Percentiles rank a stretch among this genome's conserved stretches.
Conservation (phyloP, 2,797 vertebrate species). For the Pempheris klunzingeri region DNA sequence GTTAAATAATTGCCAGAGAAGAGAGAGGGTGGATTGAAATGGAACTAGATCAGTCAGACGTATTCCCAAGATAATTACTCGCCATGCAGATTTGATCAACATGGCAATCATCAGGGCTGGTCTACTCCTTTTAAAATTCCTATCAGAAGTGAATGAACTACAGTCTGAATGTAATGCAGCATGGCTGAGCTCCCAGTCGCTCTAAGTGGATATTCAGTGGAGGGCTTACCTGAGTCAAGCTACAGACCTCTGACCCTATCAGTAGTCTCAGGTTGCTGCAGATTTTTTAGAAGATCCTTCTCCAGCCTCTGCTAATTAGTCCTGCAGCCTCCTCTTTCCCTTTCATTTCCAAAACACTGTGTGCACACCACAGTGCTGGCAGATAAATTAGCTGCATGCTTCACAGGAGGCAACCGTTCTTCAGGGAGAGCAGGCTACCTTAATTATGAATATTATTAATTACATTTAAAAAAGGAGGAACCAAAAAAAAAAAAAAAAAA, state of each 20-base stretch:
- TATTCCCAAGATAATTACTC: conserved; percentile 71
- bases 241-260: conserved; percentile 63
- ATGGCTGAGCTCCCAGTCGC: conserved; percentile 31
- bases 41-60: conserved; percentile 47
- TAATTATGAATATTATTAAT: conserved; percentile 83
- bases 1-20: conserved; percentile 70
- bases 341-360: conserved; percentile 75
- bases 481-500: conserved; percentile 13
- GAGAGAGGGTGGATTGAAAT: conserved; percentile 56
- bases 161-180: conserved; percentile 42
- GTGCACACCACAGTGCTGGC: conserved; percentile 52
- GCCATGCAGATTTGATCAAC: conserved; percentile 67
- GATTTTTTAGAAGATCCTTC: conserved; percentile 66
- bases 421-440: conserved; percentile 72
- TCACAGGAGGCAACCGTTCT: conserved; percentile 72
- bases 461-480: conserved; percentile 66
- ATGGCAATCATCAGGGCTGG: conserved; percentile 61
- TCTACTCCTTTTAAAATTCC: conserved; percentile 54
- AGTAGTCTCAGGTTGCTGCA: conserved; percentile 61
- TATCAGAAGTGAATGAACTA: conserved; percentile 63
- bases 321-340: conserved; percentile 58
- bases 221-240: conserved; percentile 57
- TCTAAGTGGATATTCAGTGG: conserved; percentile 52
- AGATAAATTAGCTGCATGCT: conserved; percentile 78
- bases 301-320: conserved; percentile 76